phyloP scores from a whole-genome alignment of 2,888 invertebrate species.

The Pristionchus mayeri region DNA sequence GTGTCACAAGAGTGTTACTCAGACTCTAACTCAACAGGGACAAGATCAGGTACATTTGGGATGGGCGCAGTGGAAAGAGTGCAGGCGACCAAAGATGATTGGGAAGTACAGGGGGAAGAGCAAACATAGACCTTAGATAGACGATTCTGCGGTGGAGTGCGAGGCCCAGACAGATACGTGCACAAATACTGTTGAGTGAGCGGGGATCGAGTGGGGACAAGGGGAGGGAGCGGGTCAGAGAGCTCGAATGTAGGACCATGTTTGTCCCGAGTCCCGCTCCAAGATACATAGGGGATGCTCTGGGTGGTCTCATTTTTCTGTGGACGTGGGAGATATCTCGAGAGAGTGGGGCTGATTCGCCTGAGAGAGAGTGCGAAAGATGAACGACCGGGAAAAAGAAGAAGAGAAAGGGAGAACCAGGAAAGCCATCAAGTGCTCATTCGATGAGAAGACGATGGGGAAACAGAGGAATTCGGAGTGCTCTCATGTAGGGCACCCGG shows the following conservation, averaged over 20 bases:
- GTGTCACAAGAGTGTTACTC: too few relatives aligned
- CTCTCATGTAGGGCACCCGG: too few relatives aligned
- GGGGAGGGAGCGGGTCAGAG: not conserved
- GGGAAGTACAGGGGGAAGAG: not conserved
- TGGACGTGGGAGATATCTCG: not conserved
- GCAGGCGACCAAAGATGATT: too few relatives aligned
- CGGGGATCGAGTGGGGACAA: not conserved
- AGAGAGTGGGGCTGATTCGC: not conserved
- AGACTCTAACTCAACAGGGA: too few relatives aligned
- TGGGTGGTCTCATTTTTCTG: too few relatives aligned
- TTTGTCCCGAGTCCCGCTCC: not conserved
- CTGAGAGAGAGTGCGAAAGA: not conserved
- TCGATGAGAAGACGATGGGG: not conserved
- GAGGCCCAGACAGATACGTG: constrained; percentile 2
- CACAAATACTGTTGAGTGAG: not conserved
- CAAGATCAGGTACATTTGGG: too few relatives aligned
- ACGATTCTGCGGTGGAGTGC: too few relatives aligned
- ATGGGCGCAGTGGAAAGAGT: too few relatives aligned
- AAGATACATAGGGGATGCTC: not conserved
- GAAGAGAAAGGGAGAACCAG: not conserved
- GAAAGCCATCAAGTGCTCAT: not conserved
- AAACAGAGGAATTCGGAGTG: not conserved
- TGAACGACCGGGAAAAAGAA: not conserved
- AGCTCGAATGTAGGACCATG: not conserved
- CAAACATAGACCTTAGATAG: too few relatives aligned